Conservation (phyloP, 2,888 invertebrate species). For the Notodonta dromedarius region DNA sequence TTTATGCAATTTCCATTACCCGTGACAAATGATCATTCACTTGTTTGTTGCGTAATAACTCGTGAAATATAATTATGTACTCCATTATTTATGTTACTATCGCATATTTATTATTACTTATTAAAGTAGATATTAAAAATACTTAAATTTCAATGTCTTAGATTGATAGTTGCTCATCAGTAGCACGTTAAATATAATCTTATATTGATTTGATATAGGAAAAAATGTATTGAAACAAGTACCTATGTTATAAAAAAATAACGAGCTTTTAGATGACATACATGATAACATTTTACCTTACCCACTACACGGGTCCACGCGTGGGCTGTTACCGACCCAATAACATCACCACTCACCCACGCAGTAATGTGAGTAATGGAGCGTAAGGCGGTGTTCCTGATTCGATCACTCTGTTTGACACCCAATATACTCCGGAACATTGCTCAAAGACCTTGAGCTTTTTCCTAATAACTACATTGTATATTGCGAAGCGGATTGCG, state of each 20-base stretch:
- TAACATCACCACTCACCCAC: not conserved
- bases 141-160: no score
- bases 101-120: no score
- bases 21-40: not conserved
- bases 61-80: no score
- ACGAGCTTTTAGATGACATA: no score
- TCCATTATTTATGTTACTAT: no score
- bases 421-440: not conserved
- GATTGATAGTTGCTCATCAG: no score
- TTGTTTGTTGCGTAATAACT: no score
- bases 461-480: not conserved
- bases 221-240: no score
- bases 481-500: slow-evolving; percentile 18
- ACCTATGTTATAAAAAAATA: no score
- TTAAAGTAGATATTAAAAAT: no score
- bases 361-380: not conserved
- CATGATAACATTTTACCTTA: not conserved
- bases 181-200: no score
- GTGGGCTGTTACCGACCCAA: not conserved
- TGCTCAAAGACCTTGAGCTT: not conserved
- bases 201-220: no score
- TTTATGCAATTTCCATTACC: not conserved
- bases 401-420: not conserved
- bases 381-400: not conserved
- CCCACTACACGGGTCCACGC: not conserved